Percentiles rank a stretch among this genome's conserved stretches.
Evolutionary conservation across 2,888 invertebrate genomes (phyloP).

Genomic region (Morpho deidamia): DNA sequence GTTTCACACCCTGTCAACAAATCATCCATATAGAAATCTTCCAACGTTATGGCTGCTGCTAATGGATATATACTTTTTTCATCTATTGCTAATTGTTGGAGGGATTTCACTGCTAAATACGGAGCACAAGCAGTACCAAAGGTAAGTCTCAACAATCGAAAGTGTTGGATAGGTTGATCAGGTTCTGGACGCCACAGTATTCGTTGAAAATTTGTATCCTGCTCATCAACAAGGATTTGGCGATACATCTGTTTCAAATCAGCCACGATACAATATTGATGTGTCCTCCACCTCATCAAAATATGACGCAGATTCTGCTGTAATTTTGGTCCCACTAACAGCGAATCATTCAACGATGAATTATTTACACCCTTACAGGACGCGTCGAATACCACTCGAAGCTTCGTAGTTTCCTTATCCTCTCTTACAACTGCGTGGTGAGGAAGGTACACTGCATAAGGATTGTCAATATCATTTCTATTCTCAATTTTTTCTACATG

Average conservation of each 20-base stretch:
- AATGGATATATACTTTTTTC: constrained; percentile 20
- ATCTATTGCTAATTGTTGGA: constrained; percentile 31
- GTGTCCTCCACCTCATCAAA: constrained; percentile 27
- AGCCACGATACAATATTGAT: constrained; percentile 25
- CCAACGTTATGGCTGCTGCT: constrained; percentile 26
- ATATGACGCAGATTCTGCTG: constrained; percentile 28
- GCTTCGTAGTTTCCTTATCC: constrained; percentile 26
- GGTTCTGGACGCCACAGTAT: constrained; percentile 19
- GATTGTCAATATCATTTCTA: no score
- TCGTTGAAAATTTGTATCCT: constrained; percentile 28
- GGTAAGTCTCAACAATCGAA: constrained; percentile 12
- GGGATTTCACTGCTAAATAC: constrained; percentile 28
- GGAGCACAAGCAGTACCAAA: constrained; percentile 27
- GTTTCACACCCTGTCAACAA: constrained; percentile 23
- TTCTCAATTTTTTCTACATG: constrained; percentile 19
- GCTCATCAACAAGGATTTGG: constrained; percentile 21
- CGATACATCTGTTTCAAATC: constrained; percentile 34
- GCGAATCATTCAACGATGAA: constrained; percentile 25
- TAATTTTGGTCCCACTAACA: constrained; percentile 26
- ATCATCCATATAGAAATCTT: no score
- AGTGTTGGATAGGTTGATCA: not conserved
- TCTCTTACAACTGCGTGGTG: constrained; percentile 28
- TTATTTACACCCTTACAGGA: constrained; percentile 18
- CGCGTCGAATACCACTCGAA: constrained; percentile 28
- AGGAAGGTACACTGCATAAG: constrained; percentile 23